These are phyloP conservation scores for Apis cerana DNA, from an alignment of 1,140 invertebrate species.

Conservation along the genomic window DNA sequence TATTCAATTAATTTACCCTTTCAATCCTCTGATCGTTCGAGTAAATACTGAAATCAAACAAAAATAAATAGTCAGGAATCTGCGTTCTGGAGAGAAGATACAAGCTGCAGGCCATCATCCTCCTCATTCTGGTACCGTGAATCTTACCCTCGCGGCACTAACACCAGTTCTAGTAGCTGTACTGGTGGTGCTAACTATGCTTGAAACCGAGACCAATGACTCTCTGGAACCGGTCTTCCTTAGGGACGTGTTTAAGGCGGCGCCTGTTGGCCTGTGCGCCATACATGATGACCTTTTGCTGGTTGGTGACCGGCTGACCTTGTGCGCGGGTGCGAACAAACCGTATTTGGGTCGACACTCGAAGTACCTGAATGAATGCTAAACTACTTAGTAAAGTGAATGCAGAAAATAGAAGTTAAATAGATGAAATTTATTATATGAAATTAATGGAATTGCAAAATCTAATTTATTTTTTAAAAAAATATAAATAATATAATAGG, in stretches of 20 bases:
- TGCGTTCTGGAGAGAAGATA: conserved; percentile 10
- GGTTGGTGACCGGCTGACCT: conserved; percentile 92
- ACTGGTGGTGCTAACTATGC: conserved; percentile 84
- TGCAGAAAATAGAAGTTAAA: neutral
- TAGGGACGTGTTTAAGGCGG: conserved; percentile 82
- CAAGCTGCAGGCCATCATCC: conserved; percentile 31
- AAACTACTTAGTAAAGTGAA: conserved; percentile 28
- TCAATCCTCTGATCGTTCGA: conserved; percentile 6
- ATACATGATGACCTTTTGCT: conserved; percentile 85
- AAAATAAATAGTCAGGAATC: conserved; percentile 3
- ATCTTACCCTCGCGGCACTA: conserved; percentile 86
- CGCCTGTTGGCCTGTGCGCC: conserved; percentile 83
- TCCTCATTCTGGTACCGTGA: conserved; percentile 76
- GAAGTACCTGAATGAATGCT: conserved; percentile 90
- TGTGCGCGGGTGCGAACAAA: conserved; percentile 94
- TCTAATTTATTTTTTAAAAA: neutral
- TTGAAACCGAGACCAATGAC: conserved; percentile 90
- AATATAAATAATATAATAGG: neutral
- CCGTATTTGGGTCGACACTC: conserved; percentile 94
- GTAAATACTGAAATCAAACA: neutral
- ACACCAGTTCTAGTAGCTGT: conserved; percentile 74
- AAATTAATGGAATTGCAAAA: neutral
- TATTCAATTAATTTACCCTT: neutral
- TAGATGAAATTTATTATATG: neutral
- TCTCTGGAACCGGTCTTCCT: conserved; percentile 91